These are phyloP conservation scores for Xestia ashworthii DNA, from an alignment of 2,888 invertebrate genomes.

Conservation along the genomic window DNA sequence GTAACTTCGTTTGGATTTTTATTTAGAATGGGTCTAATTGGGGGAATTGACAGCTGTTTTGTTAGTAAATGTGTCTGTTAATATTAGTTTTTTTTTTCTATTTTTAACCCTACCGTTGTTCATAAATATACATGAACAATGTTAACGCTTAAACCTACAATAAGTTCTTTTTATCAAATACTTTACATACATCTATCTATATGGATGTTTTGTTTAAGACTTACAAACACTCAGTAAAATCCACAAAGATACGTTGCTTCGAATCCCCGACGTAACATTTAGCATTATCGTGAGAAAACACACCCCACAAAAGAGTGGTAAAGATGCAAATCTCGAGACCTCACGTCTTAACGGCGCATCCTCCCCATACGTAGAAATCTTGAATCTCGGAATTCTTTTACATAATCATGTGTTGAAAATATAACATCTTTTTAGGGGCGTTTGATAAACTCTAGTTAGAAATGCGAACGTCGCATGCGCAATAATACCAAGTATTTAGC, in stretches of 20 bases:
- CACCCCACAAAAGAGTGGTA: constrained; percentile 80
- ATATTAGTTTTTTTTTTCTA: constrained; percentile 5
- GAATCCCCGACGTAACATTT: constrained; percentile 63
- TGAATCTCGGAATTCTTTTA: constrained; percentile 87
- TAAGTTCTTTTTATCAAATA: background rate
- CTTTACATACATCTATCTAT: background rate
- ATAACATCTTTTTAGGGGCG: constrained; percentile 87
- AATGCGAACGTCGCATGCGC: constrained; percentile 78
- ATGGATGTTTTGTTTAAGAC: constrained; percentile 5
- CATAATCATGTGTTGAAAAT: constrained; percentile 90
- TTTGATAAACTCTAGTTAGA: constrained; percentile 82
- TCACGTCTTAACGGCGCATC: constrained; percentile 87
- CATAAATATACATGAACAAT: background rate
- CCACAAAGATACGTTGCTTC: background rate
- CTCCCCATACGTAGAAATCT: constrained; percentile 82
- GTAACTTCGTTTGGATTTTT: constrained; percentile 49
- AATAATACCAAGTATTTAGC: constrained; percentile 86
- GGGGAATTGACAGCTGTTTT: constrained; percentile 39
- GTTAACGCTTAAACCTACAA: background rate
- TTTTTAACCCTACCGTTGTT: background rate
- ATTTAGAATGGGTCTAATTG: constrained; percentile 51
- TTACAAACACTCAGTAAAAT: constrained; percentile 22
- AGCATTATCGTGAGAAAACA: constrained; percentile 79
- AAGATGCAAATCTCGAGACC: constrained; percentile 85
- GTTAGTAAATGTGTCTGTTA: constrained; percentile 24